Base-by-base conservation (phyloP, 2,888 invertebrate genomes). In the Priocnemis perturbator region DNA sequence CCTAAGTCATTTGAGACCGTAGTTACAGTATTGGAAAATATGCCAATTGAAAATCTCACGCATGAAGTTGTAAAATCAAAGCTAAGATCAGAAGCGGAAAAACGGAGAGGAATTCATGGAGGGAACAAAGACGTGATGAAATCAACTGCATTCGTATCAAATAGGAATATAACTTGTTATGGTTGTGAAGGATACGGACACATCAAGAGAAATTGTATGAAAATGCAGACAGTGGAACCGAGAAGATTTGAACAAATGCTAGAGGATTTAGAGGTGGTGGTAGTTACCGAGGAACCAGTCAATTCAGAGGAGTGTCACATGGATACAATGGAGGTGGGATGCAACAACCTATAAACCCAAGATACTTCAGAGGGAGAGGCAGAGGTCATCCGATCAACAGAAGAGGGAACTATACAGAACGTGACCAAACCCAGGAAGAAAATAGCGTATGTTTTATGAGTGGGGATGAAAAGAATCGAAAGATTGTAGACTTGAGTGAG, bases 1-100 rank as follows among this genome's bases (percentile, higher is more conserved):
- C 67, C 67, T 3, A 37, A 61, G 21, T 47, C 56, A 4, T 57
- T 26, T 21, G 30, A 57, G 0, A 67, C 60, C 2, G 30, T 62
- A 0, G 55, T 47, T 0, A 59, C 37, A 0, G 23, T 60, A 0
- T 0, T 64, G 1, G 63, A 68, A 55, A 68, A 30, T 17, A 23
- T 53, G 5, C 47, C 47, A 14, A 15, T 11, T 30, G 57, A 57
- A 15, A 21, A 15, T 3, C n/a, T 23, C 2, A 21, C 56, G 0
- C 4, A 20, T 17, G 37, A 61, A 14, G n/a, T 52, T 20, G 37
- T 50, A 0, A 67, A 44, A 30, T 11, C 21, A 21, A n/a, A n/a
- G n/a, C n/a, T n/a, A n/a, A n/a, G n/a, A n/a, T n/a, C n/a, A n/a
- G n/a, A n/a, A n/a, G n/a, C 11, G 0, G 53, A 53, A 21, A 58